Conservation (phyloP, 2,113 vertebrate genomes). For the Grantiella picta region DNA sequence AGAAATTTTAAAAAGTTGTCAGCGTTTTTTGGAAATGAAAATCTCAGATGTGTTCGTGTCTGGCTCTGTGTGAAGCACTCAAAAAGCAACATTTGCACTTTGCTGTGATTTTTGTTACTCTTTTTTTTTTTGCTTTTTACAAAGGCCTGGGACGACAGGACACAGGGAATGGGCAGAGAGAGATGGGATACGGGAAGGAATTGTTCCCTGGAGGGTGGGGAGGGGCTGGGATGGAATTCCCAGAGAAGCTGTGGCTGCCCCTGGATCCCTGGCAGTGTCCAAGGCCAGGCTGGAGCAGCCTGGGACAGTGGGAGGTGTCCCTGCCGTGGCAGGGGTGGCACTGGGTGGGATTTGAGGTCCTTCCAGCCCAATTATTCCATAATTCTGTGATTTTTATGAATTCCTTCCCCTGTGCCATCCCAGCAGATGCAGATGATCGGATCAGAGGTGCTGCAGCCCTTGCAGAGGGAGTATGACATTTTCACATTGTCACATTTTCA, state of each 20-base stretch:
- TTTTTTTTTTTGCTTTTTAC: background rate
- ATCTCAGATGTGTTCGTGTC: background rate
- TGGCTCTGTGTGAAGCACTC: background rate
- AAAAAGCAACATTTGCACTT: background rate
- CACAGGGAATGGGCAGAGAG: background rate
- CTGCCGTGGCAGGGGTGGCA: background rate
- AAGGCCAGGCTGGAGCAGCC: background rate
- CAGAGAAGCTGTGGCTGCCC: background rate
- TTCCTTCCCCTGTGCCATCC: background rate
- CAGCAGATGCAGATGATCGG: background rate
- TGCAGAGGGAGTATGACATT: too few species aligned
- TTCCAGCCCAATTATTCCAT: background rate
- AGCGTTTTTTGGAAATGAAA: background rate
- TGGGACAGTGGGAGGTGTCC: background rate
- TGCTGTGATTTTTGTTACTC: background rate
- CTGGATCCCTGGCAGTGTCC: background rate
- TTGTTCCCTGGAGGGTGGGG: background rate
- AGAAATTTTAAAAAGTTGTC: background rate
- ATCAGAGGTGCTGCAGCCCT: background rate
- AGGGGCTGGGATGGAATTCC: background rate
- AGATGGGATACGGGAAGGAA: background rate
- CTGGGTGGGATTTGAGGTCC: fast-evolving
- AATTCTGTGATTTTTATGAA: background rate
- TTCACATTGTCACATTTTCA: background rate
- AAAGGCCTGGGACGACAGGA: background rate